Evolutionary conservation across 2,113 vertebrate species (phyloP), one percentile per base, ranked within the genome.

Genomic region (Myrmecophaga tridactyla): DNA sequence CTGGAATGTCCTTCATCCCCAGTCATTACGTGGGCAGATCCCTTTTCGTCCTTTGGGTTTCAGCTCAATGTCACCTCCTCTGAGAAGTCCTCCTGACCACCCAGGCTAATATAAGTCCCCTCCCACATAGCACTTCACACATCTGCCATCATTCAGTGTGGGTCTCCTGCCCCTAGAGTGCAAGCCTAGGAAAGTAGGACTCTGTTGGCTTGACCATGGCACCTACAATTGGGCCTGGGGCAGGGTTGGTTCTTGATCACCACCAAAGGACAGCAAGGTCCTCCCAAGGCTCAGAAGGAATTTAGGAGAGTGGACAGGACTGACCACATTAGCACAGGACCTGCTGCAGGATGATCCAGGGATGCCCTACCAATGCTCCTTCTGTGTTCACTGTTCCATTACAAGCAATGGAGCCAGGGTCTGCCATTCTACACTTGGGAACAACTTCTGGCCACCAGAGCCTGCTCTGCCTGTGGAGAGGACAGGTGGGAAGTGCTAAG

Each of bases 31-130:
- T 15, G 58, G 76, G 31, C 7, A 51, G 20, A 3, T 76, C 8
- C 15, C 9, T 34, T 63, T n/a, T 46, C 31, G 41, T 20, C n/a
- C 21, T 46, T n/a, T 7, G 63, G 56, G 34, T 76, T 58, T 73
- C n/a, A 62, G 23, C 8, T 60, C 51, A 51, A 78, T 31, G 31
- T 51, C 39, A 62, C 6, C 62, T 90, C 56, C 39, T 81, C 48
- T 43, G 69, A 92, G 83, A 78, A 89, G 62, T 70, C 85, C 90
- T 89, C 70, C 31, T 72, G 72, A 77, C 41, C 10, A 46, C 25
- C 3, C 2, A 51, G 62, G n/a, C 69, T 25, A 39, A 84, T 73
- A 58, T 10, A 56, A 60, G 41, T 56, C 20, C 48, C 29, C 20
- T 58, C 41, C 31, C 9, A n/a, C 17, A 11, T 4, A 7, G 14